These are phyloP conservation scores for Macquaria australasica DNA, from an alignment of 2,113 vertebrate species.

Conservation along the genomic window DNA sequence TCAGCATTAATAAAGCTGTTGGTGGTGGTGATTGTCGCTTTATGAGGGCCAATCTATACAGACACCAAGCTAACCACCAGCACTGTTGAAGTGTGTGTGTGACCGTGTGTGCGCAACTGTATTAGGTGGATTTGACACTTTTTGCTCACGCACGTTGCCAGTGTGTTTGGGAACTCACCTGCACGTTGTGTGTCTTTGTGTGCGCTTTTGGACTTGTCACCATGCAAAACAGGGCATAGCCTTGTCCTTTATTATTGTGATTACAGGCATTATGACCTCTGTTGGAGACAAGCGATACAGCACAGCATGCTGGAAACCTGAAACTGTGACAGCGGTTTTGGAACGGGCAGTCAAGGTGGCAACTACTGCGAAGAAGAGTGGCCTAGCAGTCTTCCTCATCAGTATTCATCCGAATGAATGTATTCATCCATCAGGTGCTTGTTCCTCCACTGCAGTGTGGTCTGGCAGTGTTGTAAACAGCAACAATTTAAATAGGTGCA, in stretches of 20 bases:
- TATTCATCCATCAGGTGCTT: slow-evolving; percentile 68
- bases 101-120: not conserved
- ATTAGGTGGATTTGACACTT: slow-evolving; percentile 15
- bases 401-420: slow-evolving; percentile 61
- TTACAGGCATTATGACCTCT: slow-evolving; percentile 75
- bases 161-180: slow-evolving; percentile 20
- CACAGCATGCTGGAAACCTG: slow-evolving; percentile 59
- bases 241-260: slow-evolving; percentile 64
- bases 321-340: slow-evolving; percentile 60
- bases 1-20: slow-evolving; percentile 43
- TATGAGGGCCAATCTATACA: slow-evolving; percentile 8
- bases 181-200: slow-evolving; percentile 19
- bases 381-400: slow-evolving; percentile 61
- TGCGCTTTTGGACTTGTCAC: slow-evolving; percentile 24
- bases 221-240: slow-evolving; percentile 38
- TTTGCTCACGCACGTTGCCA: slow-evolving; percentile 4
- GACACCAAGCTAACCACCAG: slow-evolving; percentile 16
- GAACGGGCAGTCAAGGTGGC: slow-evolving; percentile 66
- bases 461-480: slow-evolving; percentile 60
- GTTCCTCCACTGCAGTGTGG: slow-evolving; percentile 54
- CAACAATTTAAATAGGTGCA: slow-evolving; percentile 45
- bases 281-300: slow-evolving; percentile 67
- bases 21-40: slow-evolving; percentile 21
- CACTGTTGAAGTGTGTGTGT: not conserved
- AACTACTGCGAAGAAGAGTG: slow-evolving; percentile 37